phyloP scores from a whole-genome alignment of 2,888 invertebrate genomes.

The Sphinx pinastri region DNA sequence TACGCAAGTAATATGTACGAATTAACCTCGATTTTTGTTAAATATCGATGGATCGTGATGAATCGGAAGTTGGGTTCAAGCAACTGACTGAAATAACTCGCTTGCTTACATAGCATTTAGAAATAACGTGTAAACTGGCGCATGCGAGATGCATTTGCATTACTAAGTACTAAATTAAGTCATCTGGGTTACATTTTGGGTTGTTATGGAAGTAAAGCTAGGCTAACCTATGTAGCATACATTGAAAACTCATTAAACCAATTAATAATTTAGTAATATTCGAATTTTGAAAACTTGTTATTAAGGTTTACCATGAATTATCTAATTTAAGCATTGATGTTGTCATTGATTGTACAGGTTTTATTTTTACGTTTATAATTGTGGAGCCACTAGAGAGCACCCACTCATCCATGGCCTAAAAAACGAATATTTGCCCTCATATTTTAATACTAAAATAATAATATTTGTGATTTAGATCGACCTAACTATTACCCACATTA shows the following conservation, averaged over 20 bases:
- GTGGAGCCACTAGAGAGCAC: too few species aligned
- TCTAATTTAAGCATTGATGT: too few species aligned
- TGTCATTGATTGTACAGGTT: too few species aligned
- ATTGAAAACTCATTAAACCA: too few species aligned
- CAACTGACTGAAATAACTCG: conserved; percentile 54
- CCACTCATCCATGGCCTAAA: too few species aligned
- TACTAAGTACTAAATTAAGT: conserved; percentile 42
- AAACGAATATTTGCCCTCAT: too few species aligned
- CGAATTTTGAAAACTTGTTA: too few species aligned
- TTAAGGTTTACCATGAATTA: too few species aligned
- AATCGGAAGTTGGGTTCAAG: conserved; percentile 52
- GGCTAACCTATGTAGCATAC: background rate
- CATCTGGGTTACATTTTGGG: conserved; percentile 5
- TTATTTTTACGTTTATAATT: too few species aligned
- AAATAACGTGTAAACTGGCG: conserved; percentile 51
- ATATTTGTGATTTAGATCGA: background rate
- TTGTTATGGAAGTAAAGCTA: background rate
- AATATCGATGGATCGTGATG: conserved; percentile 59
- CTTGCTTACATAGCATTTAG: conserved; percentile 48
- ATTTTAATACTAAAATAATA: background rate
- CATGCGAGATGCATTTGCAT: conserved; percentile 43
- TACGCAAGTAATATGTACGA: conserved; percentile 67
- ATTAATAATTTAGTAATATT: too few species aligned
- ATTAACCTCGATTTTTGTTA: conserved; percentile 75
- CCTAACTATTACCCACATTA: too few species aligned